Evolutionary conservation across 1,140 invertebrate species (phyloP), one percentile per base, ranked within the genome.

Genomic region (Holotrichia oblita): DNA sequence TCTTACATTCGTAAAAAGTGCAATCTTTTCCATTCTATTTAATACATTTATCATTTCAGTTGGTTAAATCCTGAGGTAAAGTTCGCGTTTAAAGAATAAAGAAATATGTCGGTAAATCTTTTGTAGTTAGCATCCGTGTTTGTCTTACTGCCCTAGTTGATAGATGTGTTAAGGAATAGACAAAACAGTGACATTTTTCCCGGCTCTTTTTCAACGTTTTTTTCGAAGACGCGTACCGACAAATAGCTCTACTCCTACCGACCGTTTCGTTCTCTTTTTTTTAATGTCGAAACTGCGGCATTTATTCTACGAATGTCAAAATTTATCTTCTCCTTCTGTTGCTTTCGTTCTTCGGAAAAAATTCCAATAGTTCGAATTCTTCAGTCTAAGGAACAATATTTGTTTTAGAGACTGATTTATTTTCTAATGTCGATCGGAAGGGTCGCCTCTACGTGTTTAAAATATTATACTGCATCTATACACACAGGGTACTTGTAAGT

Each of bases 251-350:
- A 6, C 48, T 55, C 17, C 48, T 17, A 34, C 27, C 27, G 27
- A 34, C 27, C 27, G 27, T 4, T 14, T 55, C 48, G 48, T 17
- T 55, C 17, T 48, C n/a, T n/a, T 17, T 55, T 55, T 55, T 55
- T 55, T 55, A 55, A 55, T 55, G 48, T 17, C 48, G 48, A 55
- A 55, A 55, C 48, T 14, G 48, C 48, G 48, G 48, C 48, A 55
- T 55, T 55, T 55, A 55, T 55, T 55, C 48, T 55, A 55, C 48
- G 48, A 55, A 55, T 55, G 48, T 55, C 48, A 55, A 55, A 55
- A 55, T 55, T 55, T 55, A 17, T 55, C 48, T 55, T 55, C 48
- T 14, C 27, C 27, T 34, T 34, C 27, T 34, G 27, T 34, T 34
- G 27, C 27, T 34, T 34, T 55, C 14, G 12, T 17, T 55, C 42